Evolutionary conservation across 1,140 invertebrate species (phyloP), one percentile per base, ranked within the genome.

Genomic region (Ceratosolen solmsi): DNA sequence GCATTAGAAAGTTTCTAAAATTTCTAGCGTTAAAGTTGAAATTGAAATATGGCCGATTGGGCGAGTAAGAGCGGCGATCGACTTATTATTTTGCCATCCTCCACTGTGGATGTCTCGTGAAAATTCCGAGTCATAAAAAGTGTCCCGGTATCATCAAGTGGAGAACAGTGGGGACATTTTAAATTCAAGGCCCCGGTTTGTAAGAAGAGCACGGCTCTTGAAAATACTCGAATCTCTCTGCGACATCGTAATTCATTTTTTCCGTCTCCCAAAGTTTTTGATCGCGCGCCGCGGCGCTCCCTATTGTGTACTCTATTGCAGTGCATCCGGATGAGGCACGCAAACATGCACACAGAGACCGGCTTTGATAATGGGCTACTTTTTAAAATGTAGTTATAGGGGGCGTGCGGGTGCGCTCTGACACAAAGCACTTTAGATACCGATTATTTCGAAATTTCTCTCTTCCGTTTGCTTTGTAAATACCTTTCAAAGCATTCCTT

Each of bases 401-500:
- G 13, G 30, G 22, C 27, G 30, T 25, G 51, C 5, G 49, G 9
- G 46, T 20, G 25, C 25, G 49, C 27, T 56, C 72, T 33, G 17
- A 56, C 51, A 56, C 51, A 56, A 71, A 71, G 63, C 41, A 71
- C 25, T 46, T 49, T 46, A 49, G 49, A 51, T 51, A 56, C 71
- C 27, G 71, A 51, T 73, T 73, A 33, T 54, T 73, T 54, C 71
- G 46, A 73, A 73, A 51, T 54, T 73, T 56, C 71, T 56, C 71
- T 54, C 71, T 56, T 51, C 30, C 8, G 71, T 73, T 73, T 73
- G 49, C 71, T n/a, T 73, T 56, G 41, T 49, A 17, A 51, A 27
- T 72, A 8, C 70, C 46, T 49, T 30, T 72, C 41, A n/a, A 56
- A 73, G 49, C 20, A 49, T 30, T 71, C 25, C 41, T 49, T 49